Conservation (phyloP, 2,888 invertebrate genomes). For the Standfussiana lucernea region DNA sequence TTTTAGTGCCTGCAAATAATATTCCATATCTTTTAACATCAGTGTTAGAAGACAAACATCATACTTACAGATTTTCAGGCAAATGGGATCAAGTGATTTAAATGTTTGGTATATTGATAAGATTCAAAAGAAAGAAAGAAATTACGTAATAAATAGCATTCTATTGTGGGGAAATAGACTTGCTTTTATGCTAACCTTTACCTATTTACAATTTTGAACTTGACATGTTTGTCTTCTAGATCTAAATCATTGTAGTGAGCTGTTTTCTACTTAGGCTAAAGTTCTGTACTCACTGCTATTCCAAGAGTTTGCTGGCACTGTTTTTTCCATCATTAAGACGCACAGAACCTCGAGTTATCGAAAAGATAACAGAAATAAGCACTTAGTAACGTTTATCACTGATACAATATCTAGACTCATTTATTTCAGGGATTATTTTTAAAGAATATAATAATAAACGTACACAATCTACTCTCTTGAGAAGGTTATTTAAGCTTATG, state of each 20-base stretch:
- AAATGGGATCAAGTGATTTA: not conserved
- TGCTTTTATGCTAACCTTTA: not conserved
- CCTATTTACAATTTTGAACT: not conserved
- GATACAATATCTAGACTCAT: not conserved
- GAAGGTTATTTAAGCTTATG: not conserved
- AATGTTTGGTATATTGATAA: not conserved
- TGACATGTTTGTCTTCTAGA: slow-evolving; percentile 7
- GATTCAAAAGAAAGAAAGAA: too few relatives aligned
- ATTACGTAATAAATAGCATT: not conserved
- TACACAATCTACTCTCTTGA: not conserved
- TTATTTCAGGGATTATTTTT: not conserved
- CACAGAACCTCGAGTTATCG: not conserved
- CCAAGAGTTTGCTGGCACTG: slow-evolving; percentile 12
- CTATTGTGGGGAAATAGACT: not conserved
- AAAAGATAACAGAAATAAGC: slow-evolving; percentile 5
- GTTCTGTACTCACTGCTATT: not conserved
- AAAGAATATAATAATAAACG: not conserved
- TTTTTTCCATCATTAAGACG: not conserved
- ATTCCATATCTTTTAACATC: slow-evolving; percentile 1
- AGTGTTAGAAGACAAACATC: slow-evolving; percentile 1
- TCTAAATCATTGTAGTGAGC: not conserved
- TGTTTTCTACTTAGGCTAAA: not conserved
- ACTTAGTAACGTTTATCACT: not conserved
- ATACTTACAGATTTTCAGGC: not conserved
- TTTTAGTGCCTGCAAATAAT: slow-evolving; percentile 18